A percentile compares a stretch with the other conserved stretches of the same genome.
These are phyloP conservation scores for Strigops habroptila DNA, from an alignment of 2,113 vertebrate species.

Conservation along the genomic window DNA sequence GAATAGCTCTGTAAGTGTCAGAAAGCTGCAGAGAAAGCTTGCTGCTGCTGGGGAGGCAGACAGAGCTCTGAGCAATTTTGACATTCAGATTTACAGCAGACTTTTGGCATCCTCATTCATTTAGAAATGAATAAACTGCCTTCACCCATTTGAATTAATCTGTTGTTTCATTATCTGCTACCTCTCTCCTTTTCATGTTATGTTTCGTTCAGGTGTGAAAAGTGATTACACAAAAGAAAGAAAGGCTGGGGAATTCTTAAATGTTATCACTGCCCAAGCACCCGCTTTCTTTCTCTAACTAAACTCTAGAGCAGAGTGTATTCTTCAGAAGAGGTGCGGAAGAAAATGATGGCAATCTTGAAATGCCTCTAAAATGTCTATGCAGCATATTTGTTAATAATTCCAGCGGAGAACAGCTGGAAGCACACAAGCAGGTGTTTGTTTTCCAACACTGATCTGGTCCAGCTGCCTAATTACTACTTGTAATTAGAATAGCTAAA, in stretches of 20 bases:
- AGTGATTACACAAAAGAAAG: neutral
- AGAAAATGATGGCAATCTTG: neutral
- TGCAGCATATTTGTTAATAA: neutral
- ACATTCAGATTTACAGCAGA: slow-evolving; percentile 43
- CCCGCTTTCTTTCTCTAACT: neutral
- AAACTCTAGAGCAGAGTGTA: neutral
- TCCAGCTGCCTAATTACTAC: slow-evolving; percentile 4
- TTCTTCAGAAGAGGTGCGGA: neutral
- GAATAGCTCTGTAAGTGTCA: slow-evolving; percentile 43
- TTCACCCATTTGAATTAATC: slow-evolving; percentile 48
- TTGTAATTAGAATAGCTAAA: slow-evolving; percentile 5
- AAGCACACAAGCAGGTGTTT: neutral
- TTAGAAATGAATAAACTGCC: slow-evolving; percentile 39
- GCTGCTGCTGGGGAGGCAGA: neutral
- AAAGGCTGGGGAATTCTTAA: neutral
- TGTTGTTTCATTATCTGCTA: slow-evolving; percentile 35
- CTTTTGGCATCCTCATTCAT: slow-evolving; percentile 43
- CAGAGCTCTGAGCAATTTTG: slow-evolving; percentile 1
- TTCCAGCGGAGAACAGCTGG: neutral
- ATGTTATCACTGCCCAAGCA: neutral
- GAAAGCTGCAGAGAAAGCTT: slow-evolving; percentile 6
- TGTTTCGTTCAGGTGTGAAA: slow-evolving; percentile 20
- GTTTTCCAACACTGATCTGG: neutral
- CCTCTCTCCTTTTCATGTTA: neutral
- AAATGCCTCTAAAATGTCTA: neutral